phyloP scores from a whole-genome alignment of 2,113 vertebrate species.

The Aplodontia rufa region DNA sequence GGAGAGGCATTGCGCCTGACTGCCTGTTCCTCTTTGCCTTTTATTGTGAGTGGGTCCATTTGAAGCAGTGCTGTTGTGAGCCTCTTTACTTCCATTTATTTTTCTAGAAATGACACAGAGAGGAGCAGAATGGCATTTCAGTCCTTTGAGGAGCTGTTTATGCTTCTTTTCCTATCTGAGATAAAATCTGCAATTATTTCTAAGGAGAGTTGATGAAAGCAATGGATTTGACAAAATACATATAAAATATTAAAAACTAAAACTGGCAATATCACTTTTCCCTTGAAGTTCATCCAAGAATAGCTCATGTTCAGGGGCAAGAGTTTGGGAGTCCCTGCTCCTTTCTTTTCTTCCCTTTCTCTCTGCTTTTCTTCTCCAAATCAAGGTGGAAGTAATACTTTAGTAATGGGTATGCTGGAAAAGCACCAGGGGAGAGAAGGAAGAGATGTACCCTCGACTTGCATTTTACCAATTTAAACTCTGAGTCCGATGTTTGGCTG shows the following conservation, averaged over 20 bases:
- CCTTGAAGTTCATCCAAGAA: neutral
- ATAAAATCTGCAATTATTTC: neutral
- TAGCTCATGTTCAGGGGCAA: neutral
- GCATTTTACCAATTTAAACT: neutral
- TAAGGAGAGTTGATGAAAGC: neutral
- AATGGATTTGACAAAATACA: neutral
- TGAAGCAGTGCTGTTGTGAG: neutral
- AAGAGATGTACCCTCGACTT: neutral
- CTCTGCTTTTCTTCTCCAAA: neutral
- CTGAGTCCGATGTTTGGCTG: neutral
- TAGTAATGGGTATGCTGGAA: neutral
- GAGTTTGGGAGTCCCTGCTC: neutral
- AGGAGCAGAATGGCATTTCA: neutral
- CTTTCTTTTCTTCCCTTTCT: neutral
- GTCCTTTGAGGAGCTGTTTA: neutral
- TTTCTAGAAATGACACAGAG: neutral
- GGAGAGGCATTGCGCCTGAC: neutral
- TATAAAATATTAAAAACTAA: neutral
- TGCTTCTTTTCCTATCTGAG: neutral
- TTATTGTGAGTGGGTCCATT: neutral
- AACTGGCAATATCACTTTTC: neutral
- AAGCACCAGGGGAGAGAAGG: neutral
- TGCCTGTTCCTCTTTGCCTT: neutral
- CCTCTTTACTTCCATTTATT: neutral
- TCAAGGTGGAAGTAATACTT: neutral